Percentiles rank a stretch among this genome's conserved stretches.
These are phyloP conservation scores for Sandelia bainsii DNA, from an alignment of 2,797 vertebrate genomes.

Conservation along the genomic window DNA sequence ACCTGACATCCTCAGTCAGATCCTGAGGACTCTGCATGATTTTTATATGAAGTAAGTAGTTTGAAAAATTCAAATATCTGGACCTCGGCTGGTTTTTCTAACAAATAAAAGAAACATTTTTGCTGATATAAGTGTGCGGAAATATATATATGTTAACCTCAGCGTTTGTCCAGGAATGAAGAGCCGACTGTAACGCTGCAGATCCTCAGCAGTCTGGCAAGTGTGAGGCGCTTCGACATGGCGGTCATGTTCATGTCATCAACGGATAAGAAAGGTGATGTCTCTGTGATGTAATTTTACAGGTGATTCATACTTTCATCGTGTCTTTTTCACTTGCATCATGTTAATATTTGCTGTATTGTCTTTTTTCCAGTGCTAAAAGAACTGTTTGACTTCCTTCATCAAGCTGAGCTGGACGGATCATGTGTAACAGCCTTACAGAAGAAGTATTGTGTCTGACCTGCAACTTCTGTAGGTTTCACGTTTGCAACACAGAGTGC, in stretches of 20 bases:
- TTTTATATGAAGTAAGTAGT: slow-evolving; percentile 91
- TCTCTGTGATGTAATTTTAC: neutral
- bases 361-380: slow-evolving; percentile 82
- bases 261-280: slow-evolving; percentile 90
- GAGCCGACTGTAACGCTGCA: slow-evolving; percentile 84
- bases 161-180: slow-evolving; percentile 85
- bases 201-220: slow-evolving; percentile 88
- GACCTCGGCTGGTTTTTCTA: neutral
- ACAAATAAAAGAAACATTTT: neutral
- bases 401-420: slow-evolving; percentile 79
- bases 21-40: slow-evolving; percentile 88
- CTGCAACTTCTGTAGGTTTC: neutral
- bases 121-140: neutral
- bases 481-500: neutral
- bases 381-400: slow-evolving; percentile 89
- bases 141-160: neutral
- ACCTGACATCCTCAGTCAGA: slow-evolving; percentile 92
- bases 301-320: neutral
- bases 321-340: neutral
- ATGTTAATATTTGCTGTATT: neutral
- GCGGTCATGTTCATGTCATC: slow-evolving; percentile 96
- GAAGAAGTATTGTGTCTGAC: slow-evolving; percentile 90
- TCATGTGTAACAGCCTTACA: slow-evolving; percentile 82
- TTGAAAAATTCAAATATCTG: no score
- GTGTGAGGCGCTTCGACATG: slow-evolving; percentile 94